Evolutionary conservation across 2,888 invertebrate species (phyloP), one percentile per base, ranked within the genome.

Genomic region (Chrysina gloriosa): DNA sequence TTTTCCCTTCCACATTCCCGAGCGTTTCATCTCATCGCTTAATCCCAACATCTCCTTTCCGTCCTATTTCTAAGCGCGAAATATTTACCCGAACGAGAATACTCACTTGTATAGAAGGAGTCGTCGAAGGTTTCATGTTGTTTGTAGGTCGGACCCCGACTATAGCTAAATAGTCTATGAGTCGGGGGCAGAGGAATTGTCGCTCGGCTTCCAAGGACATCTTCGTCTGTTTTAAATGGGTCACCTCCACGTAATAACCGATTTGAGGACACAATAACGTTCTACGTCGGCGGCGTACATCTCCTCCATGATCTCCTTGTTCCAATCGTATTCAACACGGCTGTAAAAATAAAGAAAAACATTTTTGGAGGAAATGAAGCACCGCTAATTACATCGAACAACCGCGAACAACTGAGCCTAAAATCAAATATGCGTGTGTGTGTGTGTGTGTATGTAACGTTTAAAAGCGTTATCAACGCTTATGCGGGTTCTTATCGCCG

Each of bases 131-230:
- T 81, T 86, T 87, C 66, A 86, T 85, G 66, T 88, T 87, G 76
- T 89, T 84, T 69, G 83, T 87, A 72, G 94, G 92, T 74, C 93
- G 88, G 27, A 95, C 94, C 77, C 99, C 98, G 77, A 98, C 97
- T 80, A 99, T 95, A 76, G 98, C 95, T 82, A 99, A 87, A 85
- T 99, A 99, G 88, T 99, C 99, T 85, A 94, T 92, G 80, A 95
- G 86, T 76, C 94, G 90, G 79, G 94, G 94, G 82, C 94, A 95
- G 77, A 95, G 83, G 79, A 91, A 91, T 81, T 92, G 91, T 81
- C 91, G 91, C 83, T 94, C 94, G 75, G 87, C 86, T 79, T 90
- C 90, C 82, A 84, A 82, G 56, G 82, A 81, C 83, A 83, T 84
- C 31, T 65, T 63, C 29, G 31, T 56, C 63, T 39, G 7, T 45